Evolutionary conservation across 2,113 vertebrate species (phyloP).

Genomic region (Cnemophilus loriae): DNA sequence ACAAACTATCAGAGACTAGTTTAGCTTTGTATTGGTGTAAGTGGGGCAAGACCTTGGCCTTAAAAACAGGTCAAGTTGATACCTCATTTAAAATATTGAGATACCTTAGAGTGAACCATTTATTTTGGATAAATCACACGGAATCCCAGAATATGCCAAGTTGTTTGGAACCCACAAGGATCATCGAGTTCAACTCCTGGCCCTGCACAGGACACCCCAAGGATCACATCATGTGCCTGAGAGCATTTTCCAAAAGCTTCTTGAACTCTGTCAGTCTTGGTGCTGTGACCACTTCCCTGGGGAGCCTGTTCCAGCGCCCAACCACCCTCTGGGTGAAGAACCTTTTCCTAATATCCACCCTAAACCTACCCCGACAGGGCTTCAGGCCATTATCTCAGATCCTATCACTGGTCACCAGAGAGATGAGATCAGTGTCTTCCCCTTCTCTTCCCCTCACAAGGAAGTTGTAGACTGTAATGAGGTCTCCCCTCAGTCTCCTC

Average conservation of each 20-base stretch:
- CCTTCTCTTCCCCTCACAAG: neutral
- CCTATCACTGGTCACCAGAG: neutral
- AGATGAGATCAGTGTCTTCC: neutral
- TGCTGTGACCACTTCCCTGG: neutral
- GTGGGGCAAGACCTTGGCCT: neutral
- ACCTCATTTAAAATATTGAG: neutral
- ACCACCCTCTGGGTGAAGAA: neutral
- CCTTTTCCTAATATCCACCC: accelerated
- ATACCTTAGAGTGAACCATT: neutral
- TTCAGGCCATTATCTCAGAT: accelerated
- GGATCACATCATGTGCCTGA: accelerated
- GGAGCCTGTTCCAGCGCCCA: neutral
- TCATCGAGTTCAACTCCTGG: neutral
- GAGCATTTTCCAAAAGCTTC: accelerated
- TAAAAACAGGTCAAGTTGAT: neutral
- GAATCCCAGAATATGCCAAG: neutral
- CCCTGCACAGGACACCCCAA: neutral
- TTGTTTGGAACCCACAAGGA: neutral
- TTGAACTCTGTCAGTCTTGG: neutral
- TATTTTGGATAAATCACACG: neutral
- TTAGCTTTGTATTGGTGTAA: neutral
- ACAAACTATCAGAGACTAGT: neutral
- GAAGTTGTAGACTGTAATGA: neutral
- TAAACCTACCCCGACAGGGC: neutral
- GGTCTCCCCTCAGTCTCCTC: neutral